phyloP scores from a whole-genome alignment of 2,888 invertebrate genomes.

The Melipona beecheii region DNA sequence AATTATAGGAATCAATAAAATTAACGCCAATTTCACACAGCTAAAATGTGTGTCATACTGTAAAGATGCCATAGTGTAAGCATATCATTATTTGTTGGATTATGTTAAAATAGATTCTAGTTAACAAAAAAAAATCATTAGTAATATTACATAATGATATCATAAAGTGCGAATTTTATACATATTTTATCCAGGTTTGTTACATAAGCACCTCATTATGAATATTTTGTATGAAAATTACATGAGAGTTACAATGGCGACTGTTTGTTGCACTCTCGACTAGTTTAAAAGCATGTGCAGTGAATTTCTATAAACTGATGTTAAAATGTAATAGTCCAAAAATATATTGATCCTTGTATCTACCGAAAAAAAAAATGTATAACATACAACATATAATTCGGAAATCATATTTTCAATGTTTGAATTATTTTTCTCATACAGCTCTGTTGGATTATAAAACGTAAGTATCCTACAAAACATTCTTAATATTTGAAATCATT shows the following conservation, averaged over 20 bases:
- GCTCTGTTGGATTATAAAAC: slow-evolving; percentile 34
- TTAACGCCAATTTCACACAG: slow-evolving; percentile 68
- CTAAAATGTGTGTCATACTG: slow-evolving; percentile 60
- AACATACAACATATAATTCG: slow-evolving; percentile 33
- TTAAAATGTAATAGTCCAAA: slow-evolving; percentile 38
- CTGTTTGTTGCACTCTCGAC: slow-evolving; percentile 25
- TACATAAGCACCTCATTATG: slow-evolving; percentile 41
- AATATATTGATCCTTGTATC: slow-evolving; percentile 26
- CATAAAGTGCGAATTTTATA: slow-evolving; percentile 60
- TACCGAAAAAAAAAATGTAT: slow-evolving; percentile 20
- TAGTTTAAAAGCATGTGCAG: slow-evolving; percentile 43
- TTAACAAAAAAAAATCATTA: slow-evolving; percentile 38
- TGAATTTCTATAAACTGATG: slow-evolving; percentile 39
- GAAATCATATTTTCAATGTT: slow-evolving; percentile 29
- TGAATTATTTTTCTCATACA: slow-evolving; percentile 36
- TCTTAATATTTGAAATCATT: slow-evolving; percentile 2
- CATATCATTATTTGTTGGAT: slow-evolving; percentile 61
- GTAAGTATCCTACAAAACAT: slow-evolving; percentile 52
- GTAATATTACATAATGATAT: slow-evolving; percentile 37
- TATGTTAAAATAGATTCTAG: slow-evolving; percentile 49
- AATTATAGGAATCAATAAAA: slow-evolving; percentile 78
- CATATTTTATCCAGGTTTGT: slow-evolving; percentile 58
- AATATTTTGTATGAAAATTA: slow-evolving; percentile 62
- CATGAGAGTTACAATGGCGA: slow-evolving; percentile 26
- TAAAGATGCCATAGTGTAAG: slow-evolving; percentile 64